Percentiles rank a stretch among this genome's conserved stretches.
Conservation (phyloP, 1,140 invertebrate genomes). For the Pseudachorutes palmiensis region DNA sequence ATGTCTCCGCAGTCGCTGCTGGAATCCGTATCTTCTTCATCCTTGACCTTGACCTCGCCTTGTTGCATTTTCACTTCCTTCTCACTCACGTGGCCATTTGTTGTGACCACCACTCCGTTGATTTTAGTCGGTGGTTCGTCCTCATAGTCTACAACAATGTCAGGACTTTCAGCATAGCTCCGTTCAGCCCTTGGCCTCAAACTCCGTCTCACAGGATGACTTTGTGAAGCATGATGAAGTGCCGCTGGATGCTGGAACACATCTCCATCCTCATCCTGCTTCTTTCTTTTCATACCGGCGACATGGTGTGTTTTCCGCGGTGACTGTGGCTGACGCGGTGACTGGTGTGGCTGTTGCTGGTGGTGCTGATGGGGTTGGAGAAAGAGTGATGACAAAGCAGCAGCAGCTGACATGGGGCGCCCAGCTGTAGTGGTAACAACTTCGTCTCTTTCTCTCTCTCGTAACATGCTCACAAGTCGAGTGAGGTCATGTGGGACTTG, state of each 20-base stretch:
- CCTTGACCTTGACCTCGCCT: too few relatives aligned
- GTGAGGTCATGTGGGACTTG: conserved; percentile 36
- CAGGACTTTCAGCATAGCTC: conserved; percentile 62
- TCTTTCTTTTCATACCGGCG: conserved; percentile 35
- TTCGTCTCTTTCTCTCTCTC: conserved; percentile 26
- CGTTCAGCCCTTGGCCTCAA: conserved; percentile 67
- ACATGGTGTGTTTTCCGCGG: conserved; percentile 4
- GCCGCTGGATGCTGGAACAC: conserved; percentile 15
- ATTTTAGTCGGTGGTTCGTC: conserved; percentile 44
- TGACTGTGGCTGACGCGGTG: neutral
- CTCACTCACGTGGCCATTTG: conserved; percentile 43
- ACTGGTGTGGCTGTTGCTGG: neutral
- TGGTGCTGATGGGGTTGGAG: neutral
- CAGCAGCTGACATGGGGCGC: conserved; percentile 26
- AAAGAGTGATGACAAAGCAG: conserved; percentile 11
- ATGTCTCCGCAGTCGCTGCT: conserved; percentile 49
- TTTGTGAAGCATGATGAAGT: conserved; percentile 3
- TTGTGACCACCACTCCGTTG: conserved; percentile 42
- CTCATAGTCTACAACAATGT: conserved; percentile 46
- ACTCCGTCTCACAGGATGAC: conserved; percentile 50
- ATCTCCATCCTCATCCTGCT: conserved; percentile 23
- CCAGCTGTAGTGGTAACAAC: neutral
- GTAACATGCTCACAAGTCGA: conserved; percentile 32
- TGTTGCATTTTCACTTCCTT: conserved; percentile 45
- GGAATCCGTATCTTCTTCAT: conserved; percentile 41